A percentile compares a stretch with the other conserved stretches of the same genome.
phyloP scores from a whole-genome alignment of 1,140 invertebrate genomes.

The Proctacanthus coquilletti region DNA sequence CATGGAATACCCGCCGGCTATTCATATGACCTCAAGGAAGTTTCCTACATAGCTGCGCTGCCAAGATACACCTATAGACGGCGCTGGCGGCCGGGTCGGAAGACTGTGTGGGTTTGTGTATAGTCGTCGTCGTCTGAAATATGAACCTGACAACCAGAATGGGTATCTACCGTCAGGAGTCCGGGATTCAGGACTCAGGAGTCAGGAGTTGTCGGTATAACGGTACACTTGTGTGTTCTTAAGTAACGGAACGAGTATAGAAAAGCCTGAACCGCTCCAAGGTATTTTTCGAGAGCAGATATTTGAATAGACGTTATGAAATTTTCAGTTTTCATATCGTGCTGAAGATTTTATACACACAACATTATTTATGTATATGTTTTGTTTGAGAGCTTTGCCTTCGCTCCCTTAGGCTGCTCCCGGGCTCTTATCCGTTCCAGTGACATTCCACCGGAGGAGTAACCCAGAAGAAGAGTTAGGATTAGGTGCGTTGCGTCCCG shows the following conservation, averaged over 20 bases:
- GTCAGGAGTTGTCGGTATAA: no score
- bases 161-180: neutral
- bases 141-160: neutral
- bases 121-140: neutral
- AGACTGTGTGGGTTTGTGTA: neutral
- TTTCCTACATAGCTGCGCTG: no score
- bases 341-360: neutral
- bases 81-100: no score
- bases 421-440: no score
- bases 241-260: constrained; percentile 1
- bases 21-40: constrained; percentile 1
- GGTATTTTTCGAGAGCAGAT: constrained; percentile 1
- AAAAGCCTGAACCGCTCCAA: neutral
- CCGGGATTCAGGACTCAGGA: no score
- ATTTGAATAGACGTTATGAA: constrained; percentile 1
- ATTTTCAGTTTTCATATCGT: constrained; percentile 1
- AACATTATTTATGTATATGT: neutral
- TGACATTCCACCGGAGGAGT: no score
- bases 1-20: neutral
- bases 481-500: no score
- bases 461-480: no score
- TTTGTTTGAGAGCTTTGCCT: neutral
- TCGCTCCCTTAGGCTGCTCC: no score
- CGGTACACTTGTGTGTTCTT: no score
- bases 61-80: no score